Base-by-base conservation (phyloP, 2,888 invertebrate genomes). In the Brenthis ino region DNA sequence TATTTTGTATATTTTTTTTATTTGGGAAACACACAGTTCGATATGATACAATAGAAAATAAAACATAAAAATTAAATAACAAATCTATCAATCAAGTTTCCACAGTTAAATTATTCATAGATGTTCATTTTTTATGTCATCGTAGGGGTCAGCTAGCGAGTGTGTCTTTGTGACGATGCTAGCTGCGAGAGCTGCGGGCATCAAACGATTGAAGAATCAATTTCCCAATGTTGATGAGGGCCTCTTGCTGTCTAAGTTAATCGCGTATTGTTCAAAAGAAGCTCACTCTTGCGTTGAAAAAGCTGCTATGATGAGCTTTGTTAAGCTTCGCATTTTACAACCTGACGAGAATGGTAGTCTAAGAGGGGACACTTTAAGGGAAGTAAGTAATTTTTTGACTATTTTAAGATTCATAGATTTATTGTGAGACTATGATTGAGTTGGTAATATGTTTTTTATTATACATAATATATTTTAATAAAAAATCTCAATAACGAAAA, bases 271-370 rank as follows among this genome's bases (percentile, higher is more conserved):
- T 86, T 97, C 97, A 48, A 96, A 96, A 81, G 97, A 98, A 85
- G 96, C 98, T 37, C 98, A 98, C 85, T 98, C 98, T 48, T 97
- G 97, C 81, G 98, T 98, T 4, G 98, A 98, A 86, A 98, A 98
- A 84, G 97, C 97, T 3, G 98, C 98, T 3, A 98, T 98, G 98
- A 98, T 98, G 78, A 96, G 96, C 80, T 98, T 98, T 82, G 98
- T 98, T 12, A 98, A 98, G 85, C 87, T 98, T 68, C 93, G 98
- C 64, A 98, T 98, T 83, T 91, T 98, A 72, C 98, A 98, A 82
- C 97, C 98, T 0, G 98, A 98, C 81, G 96, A 96, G 71, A 95
- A 96, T 74, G 96, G 96, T 68, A 95, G 96, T 47, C 93, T 98
- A 65, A 94, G 97, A 70, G 98, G 98, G 2, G 94, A 95, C 71